phyloP scores from a whole-genome alignment of 2,888 invertebrate genomes.

The Patella ulyssiponensis region DNA sequence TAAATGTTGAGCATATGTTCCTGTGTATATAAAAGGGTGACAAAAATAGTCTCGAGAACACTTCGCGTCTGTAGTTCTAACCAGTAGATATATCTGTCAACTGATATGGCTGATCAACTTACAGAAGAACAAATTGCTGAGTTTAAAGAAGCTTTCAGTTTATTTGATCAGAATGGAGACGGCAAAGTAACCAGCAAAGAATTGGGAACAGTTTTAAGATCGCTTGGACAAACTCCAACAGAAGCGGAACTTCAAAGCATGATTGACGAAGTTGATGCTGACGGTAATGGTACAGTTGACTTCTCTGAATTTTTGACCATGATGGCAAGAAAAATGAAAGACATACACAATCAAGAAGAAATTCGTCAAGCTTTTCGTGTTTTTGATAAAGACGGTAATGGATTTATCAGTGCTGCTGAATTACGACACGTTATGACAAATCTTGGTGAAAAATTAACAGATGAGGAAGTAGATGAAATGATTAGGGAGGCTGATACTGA shows the following conservation, averaged over 20 bases:
- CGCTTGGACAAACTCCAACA: constrained; percentile 98
- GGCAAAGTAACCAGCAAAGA: constrained; percentile 99
- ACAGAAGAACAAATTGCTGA: constrained; percentile 74
- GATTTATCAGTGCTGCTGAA: constrained; percentile 98
- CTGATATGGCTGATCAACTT: neutral
- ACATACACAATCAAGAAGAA: constrained; percentile 98
- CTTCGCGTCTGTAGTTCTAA: too few relatives aligned
- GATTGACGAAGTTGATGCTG: constrained; percentile 99
- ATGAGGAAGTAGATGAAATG: constrained; percentile 99
- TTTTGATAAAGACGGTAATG: constrained; percentile 99
- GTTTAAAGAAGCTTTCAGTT: constrained; percentile 99
- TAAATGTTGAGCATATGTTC: too few relatives aligned
- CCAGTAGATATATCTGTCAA: neutral
- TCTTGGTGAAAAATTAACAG: constrained; percentile 97
- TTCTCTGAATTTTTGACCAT: constrained; percentile 99
- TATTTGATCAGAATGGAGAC: constrained; percentile 99
- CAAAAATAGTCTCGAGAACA: too few relatives aligned
- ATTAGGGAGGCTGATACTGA: constrained; percentile 98
- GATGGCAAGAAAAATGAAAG: constrained; percentile 99
- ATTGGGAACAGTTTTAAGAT: constrained; percentile 98
- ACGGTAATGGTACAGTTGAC: constrained; percentile 97
- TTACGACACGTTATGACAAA: constrained; percentile 99
- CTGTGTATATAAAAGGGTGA: too few relatives aligned
- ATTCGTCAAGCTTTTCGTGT: constrained; percentile 98
- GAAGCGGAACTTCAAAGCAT: constrained; percentile 99